Evolutionary conservation across 2,888 invertebrate genomes (phyloP).

Genomic region (Poecilus cupreus): DNA sequence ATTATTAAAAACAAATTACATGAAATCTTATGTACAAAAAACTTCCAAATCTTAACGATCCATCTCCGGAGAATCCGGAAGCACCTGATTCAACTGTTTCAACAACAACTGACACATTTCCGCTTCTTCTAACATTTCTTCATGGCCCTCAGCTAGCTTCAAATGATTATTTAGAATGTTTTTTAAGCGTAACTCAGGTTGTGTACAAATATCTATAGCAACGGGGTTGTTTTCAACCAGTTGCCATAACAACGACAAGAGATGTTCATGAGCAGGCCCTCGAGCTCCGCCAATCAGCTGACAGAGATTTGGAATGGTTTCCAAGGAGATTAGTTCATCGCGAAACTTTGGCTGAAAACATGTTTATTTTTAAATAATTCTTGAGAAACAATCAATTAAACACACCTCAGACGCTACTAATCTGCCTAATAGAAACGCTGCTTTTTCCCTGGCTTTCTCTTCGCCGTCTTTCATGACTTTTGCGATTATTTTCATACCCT

Average conservation of each 20-base stretch:
- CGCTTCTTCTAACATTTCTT: conserved; percentile 66
- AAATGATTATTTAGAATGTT: conserved; percentile 70
- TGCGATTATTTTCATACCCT: conserved; percentile 80
- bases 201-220: conserved; percentile 71
- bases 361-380: background rate
- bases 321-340: background rate
- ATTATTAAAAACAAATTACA: too few relatives aligned
- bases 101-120: background rate
- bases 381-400: conserved; percentile 14
- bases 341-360: background rate
- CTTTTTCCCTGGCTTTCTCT: conserved; percentile 80
- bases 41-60: too few relatives aligned
- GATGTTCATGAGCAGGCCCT: conserved; percentile 73
- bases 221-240: conserved; percentile 72
- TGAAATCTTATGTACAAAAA: too few relatives aligned
- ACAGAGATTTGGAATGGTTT: background rate
- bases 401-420: conserved; percentile 78
- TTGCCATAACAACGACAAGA: conserved; percentile 72
- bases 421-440: conserved; percentile 81
- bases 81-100: background rate
- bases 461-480: conserved; percentile 77
- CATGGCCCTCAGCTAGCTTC: conserved; percentile 67
- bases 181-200: conserved; percentile 71
- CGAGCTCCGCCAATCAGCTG: conserved; percentile 62
- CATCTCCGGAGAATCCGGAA: too few relatives aligned